phyloP scores from a whole-genome alignment of 2,888 invertebrate species.

The Eilema depressum region DNA sequence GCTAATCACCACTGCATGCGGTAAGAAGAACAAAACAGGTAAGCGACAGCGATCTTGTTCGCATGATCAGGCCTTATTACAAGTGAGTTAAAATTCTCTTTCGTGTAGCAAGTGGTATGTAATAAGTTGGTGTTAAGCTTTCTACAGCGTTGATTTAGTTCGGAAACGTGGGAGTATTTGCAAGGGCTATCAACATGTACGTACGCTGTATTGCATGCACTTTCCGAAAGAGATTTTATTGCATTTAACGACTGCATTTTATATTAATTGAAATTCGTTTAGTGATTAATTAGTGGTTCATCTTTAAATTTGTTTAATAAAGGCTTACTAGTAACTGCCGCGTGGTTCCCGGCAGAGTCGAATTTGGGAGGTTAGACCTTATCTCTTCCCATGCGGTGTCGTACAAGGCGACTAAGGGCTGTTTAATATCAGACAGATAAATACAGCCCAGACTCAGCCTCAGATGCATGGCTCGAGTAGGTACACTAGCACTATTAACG shows the following conservation, averaged over 20 bases:
- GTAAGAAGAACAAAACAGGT: slow-evolving; percentile 55
- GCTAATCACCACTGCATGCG: slow-evolving; percentile 55
- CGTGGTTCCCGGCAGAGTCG: too few species aligned
- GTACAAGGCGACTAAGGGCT: too few species aligned
- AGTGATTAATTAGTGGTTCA: not conserved
- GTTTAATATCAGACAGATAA: too few species aligned
- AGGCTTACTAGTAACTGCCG: too few species aligned
- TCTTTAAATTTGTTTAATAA: too few species aligned
- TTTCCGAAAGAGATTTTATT: slow-evolving; percentile 43
- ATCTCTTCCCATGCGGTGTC: too few species aligned
- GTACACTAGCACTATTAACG: too few species aligned
- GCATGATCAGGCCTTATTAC: slow-evolving; percentile 17
- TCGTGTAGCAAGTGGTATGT: slow-evolving; percentile 18
- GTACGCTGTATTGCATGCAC: slow-evolving; percentile 35
- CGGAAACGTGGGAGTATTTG: slow-evolving; percentile 54
- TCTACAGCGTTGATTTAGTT: slow-evolving; percentile 51
- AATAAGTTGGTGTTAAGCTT: slow-evolving; percentile 39
- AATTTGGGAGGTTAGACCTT: too few species aligned
- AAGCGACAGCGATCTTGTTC: slow-evolving; percentile 28
- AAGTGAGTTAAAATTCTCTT: slow-evolving; percentile 11
- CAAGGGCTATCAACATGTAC: slow-evolving; percentile 57
- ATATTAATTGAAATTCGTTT: slow-evolving; percentile 6
- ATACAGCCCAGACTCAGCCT: too few species aligned
- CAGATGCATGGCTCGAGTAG: too few species aligned
- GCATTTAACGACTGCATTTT: not conserved